Percentiles rank a stretch among this genome's conserved stretches.
phyloP scores from a whole-genome alignment of 2,113 vertebrate species.

The Ibidorhyncha struthersii region DNA sequence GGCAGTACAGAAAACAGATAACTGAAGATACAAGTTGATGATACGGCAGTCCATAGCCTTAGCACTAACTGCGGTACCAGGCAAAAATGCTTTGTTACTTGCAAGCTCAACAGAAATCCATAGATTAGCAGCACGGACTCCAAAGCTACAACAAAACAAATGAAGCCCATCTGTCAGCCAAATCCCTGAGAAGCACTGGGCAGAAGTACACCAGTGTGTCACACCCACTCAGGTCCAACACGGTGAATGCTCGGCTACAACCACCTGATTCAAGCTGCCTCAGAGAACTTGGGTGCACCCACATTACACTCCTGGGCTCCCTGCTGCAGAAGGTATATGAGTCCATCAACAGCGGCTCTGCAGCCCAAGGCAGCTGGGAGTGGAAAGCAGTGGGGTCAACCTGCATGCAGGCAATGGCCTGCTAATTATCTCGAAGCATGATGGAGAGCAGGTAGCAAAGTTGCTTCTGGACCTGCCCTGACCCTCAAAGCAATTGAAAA shows the following conservation, averaged over 20 bases:
- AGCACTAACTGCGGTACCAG: neutral
- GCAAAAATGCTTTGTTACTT: neutral
- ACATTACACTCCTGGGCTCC: neutral
- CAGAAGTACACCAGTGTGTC: neutral
- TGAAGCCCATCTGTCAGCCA: accelerated
- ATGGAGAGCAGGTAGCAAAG: neutral
- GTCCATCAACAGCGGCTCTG: neutral
- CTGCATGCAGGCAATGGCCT: neutral
- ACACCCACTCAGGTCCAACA: neutral
- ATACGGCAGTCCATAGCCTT: neutral
- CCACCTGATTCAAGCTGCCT: neutral
- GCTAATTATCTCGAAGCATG: neutral
- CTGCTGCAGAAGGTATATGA: neutral
- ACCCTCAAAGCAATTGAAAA: neutral
- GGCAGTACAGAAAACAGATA: neutral
- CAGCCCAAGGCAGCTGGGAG: neutral
- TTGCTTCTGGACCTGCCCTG: neutral
- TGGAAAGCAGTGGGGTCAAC: neutral
- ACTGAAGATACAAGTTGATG: neutral
- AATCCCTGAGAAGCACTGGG: neutral
- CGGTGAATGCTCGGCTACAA: accelerated
- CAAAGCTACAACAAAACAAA: neutral
- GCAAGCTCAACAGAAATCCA: neutral
- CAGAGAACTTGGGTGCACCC: accelerated
- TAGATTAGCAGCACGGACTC: neutral